A percentile compares a stretch with the other conserved stretches of the same genome.
Evolutionary conservation across 30 jellyfish, hydroid and myxozoan genomes (phyloP).

Genomic region (Clytia hemisphaerica): DNA sequence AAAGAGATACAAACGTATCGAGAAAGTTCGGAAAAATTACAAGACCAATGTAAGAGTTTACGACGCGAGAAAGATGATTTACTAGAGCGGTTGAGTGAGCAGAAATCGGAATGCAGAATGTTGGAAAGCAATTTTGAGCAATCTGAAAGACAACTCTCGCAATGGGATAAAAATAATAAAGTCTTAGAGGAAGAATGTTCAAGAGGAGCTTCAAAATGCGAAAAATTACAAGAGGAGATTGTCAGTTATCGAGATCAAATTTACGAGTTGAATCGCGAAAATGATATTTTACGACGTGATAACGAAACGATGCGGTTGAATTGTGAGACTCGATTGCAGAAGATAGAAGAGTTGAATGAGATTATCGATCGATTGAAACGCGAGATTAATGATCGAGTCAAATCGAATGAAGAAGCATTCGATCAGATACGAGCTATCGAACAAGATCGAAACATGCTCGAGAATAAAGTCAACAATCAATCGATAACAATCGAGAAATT

Average conservation of each 20-base stretch:
- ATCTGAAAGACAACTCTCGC: conserved; percentile 13
- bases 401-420: too few relatives aligned
- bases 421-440: too few relatives aligned
- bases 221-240: not conserved
- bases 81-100: not conserved
- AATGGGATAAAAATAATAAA: conserved; percentile 23
- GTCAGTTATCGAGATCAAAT: not conserved
- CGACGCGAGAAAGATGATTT: conserved; percentile 11
- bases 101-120: not conserved
- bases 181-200: conserved; percentile 30
- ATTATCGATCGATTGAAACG: too few relatives aligned
- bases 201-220: conserved; percentile 5
- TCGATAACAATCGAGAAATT: too few relatives aligned
- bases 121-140: not conserved
- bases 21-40: not conserved
- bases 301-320: too few relatives aligned
- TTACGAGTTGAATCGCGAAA: too few relatives aligned
- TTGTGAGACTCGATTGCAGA: too few relatives aligned
- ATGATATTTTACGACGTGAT: too few relatives aligned
- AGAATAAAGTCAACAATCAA: too few relatives aligned
- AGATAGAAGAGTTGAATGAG: too few relatives aligned
- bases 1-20: not conserved
- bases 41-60: not conserved
- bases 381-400: too few relatives aligned
- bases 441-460: too few relatives aligned